These are phyloP conservation scores for Mola mola DNA, from an alignment of 2,113 vertebrate genomes.

Conservation along the genomic window DNA sequence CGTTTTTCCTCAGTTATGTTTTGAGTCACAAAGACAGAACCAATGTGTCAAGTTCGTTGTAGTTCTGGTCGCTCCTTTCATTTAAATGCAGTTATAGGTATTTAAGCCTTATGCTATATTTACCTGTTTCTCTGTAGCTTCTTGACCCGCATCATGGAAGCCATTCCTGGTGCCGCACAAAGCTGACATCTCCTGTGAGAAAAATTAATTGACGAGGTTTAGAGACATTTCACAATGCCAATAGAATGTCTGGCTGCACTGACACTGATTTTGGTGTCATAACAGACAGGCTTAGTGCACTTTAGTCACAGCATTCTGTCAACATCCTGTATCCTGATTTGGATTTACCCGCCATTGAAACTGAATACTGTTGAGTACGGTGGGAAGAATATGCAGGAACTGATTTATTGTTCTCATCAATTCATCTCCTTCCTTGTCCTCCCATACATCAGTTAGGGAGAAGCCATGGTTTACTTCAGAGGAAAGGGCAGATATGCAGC, in stretches of 20 bases:
- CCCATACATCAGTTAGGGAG: no score
- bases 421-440: conserved; percentile 18
- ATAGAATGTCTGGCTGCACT: neutral
- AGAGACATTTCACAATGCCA: conserved; percentile 8
- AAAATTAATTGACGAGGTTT: neutral
- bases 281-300: neutral
- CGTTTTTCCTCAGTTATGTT: no score
- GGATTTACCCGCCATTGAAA: no score
- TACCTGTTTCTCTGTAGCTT: conserved; percentile 46
- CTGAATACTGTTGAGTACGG: no score
- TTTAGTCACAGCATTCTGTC: neutral
- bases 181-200: conserved; percentile 64
- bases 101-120: conserved; percentile 3
- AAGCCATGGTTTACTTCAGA: conserved; percentile 4
- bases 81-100: neutral
- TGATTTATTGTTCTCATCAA: conserved; percentile 6
- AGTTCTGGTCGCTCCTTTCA: no score
- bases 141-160: conserved; percentile 36
- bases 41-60: no score
- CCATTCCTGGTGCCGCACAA: conserved; percentile 58
- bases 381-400: neutral
- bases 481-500: neutral
- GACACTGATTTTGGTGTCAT: conserved; percentile 12
- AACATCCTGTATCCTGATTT: neutral
- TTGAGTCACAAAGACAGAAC: no score